phyloP scores from a whole-genome alignment of 2,888 invertebrate genomes.

The Megalurothrips usitatus region DNA sequence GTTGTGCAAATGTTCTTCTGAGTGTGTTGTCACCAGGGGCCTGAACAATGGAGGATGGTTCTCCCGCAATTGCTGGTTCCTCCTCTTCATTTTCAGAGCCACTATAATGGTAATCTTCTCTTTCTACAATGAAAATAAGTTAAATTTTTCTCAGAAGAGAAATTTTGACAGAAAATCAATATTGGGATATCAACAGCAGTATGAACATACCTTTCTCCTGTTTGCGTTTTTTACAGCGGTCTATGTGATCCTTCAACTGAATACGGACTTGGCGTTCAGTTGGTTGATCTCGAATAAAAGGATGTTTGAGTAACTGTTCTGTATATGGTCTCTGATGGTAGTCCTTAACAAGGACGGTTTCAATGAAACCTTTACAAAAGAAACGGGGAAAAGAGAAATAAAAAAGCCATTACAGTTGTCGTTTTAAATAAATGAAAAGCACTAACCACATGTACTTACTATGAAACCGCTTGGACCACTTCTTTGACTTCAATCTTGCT shows the following conservation, averaged over 20 bases:
- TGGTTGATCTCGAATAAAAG: slow-evolving; percentile 97
- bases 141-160: background rate
- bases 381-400: slow-evolving; percentile 11
- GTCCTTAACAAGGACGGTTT: slow-evolving; percentile 97
- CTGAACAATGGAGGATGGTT: slow-evolving; percentile 92
- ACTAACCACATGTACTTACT: slow-evolving; percentile 43
- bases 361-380: slow-evolving; percentile 71
- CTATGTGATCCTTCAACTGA: slow-evolving; percentile 98
- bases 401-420: background rate
- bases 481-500: slow-evolving; percentile 94
- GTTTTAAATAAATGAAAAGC: background rate
- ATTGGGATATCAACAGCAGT: background rate
- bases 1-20: slow-evolving; percentile 95
- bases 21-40: slow-evolving; percentile 89
- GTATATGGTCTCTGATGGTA: slow-evolving; percentile 98
- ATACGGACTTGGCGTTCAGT: slow-evolving; percentile 97
- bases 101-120: slow-evolving; percentile 66
- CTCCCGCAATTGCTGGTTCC: slow-evolving; percentile 84
- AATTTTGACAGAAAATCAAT: background rate
- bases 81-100: slow-evolving; percentile 98
- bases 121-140: slow-evolving; percentile 43
- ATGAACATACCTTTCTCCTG: slow-evolving; percentile 70
- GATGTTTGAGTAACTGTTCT: slow-evolving; percentile 93
- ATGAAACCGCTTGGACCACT: slow-evolving; percentile 97
- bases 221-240: slow-evolving; percentile 92